Base-by-base conservation (phyloP, 2,888 invertebrate genomes). In the Hypercompe scribonia region DNA sequence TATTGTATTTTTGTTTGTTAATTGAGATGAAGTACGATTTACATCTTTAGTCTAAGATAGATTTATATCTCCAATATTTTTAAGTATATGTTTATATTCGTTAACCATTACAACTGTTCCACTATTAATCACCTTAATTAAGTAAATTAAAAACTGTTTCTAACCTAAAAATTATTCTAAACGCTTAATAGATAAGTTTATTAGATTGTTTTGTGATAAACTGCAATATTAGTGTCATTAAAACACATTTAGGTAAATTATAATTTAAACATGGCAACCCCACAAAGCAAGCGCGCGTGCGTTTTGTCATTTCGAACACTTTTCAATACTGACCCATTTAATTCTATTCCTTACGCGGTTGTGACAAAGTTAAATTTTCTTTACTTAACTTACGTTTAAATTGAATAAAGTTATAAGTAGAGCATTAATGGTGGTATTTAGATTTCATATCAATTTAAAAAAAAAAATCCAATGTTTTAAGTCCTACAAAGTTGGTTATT, bases 251-350 rank as follows among this genome's bases (percentile, higher is more conserved):
- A 33, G 11, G 70, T 42, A 67, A 76, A 69, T 67, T 3, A 28
- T 13, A 24, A 66, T 50, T 54, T 46, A 3, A 0, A 67, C 0
- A 65, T 13, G 66, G 75, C 77, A 78, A 87, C 85, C 84, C 81
- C 77, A 71, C 11, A 11, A 7, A 11, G 61, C 78, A 75, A 58
- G 64, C 83, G 83, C 83, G 83, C 83, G 78, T 83, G 83, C 83
- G 83, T 81, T 67, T 72, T 79, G 78, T 70, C 81, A 83, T 84
- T 85, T 80, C 74, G 77, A 87, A 85, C 76, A 79, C 79, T 78
- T 80, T 85, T 76, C 65, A 71, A 70, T 74, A 72, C 69, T 33
- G 31, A 13, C 11, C 31, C 76, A 72, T n/a, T 54, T 58, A 58
- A 79, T 79, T 75, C 65, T 71, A 10, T 70, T 79, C 78, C 72